Conservation (phyloP, 2,113 vertebrate species). For the Chamaea fasciata region DNA sequence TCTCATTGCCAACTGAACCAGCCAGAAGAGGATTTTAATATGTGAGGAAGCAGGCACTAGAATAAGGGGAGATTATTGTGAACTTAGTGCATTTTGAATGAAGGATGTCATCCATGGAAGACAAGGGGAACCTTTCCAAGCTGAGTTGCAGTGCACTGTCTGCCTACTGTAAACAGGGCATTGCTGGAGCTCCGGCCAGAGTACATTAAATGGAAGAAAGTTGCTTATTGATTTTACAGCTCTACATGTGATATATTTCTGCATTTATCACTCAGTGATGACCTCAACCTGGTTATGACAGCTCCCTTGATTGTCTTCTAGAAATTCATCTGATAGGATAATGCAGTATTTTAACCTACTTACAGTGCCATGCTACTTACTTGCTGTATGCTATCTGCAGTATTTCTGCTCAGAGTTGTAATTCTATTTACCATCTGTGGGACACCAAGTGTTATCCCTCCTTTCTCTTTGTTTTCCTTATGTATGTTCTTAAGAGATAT, state of each 20-base stretch:
- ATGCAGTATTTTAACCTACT: neutral
- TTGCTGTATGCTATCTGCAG: neutral
- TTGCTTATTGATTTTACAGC: neutral
- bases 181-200: neutral
- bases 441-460: neutral
- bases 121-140: neutral
- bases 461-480: neutral
- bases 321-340: neutral
- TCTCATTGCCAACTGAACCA: neutral
- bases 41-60: neutral
- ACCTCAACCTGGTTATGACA: neutral
- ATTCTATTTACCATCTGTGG: neutral
- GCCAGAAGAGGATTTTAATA: neutral
- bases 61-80: neutral
- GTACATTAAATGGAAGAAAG: neutral
- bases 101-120: neutral
- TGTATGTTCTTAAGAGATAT: neutral
- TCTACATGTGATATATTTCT: neutral
- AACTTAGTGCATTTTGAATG: neutral
- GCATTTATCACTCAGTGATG: neutral
- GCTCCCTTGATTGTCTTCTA: neutral
- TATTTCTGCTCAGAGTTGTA: neutral
- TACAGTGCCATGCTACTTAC: neutral
- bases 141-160: neutral
- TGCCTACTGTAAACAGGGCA: neutral